phyloP scores from a whole-genome alignment of 2,113 vertebrate genomes.

The Loxodonta africana region DNA sequence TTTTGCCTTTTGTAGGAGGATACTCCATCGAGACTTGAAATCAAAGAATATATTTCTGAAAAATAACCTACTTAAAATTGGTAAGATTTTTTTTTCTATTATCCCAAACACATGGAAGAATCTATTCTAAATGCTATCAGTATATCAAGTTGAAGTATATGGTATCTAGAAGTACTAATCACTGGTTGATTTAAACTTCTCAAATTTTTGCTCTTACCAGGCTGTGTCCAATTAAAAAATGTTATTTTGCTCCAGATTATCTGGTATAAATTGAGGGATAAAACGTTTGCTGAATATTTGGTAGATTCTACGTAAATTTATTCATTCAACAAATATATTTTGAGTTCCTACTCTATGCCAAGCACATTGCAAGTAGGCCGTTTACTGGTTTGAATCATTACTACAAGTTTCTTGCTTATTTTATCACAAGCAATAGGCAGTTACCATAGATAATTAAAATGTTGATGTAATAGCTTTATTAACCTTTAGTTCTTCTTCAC shows the following conservation, averaged over 20 bases:
- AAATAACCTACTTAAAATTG: conserved; percentile 93
- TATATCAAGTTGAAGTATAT: neutral
- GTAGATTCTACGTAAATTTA: neutral
- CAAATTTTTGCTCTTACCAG: neutral
- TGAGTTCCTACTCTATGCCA: neutral
- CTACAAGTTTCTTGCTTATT: neutral
- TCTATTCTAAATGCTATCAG: neutral
- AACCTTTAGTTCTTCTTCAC: conserved; percentile 27
- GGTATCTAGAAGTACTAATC: neutral
- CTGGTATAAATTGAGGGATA: neutral
- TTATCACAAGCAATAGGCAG: neutral
- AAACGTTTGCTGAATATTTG: neutral
- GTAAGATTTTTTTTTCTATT: conserved; percentile 86
- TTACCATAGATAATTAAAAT: conserved; percentile 46
- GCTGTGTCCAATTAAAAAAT: neutral
- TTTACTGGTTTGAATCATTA: conserved; percentile 4
- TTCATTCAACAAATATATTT: neutral
- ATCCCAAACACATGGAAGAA: neutral
- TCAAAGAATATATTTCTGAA: conserved; percentile 95
- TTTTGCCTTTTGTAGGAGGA: conserved; percentile 86
- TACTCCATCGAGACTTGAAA: conserved; percentile 95
- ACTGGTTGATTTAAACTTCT: conserved; percentile 38
- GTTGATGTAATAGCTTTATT: neutral
- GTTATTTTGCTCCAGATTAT: conserved; percentile 42
- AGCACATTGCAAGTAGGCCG: neutral